Conservation (phyloP, 1,140 invertebrate genomes). For the Aradophagus sp. region DNA sequence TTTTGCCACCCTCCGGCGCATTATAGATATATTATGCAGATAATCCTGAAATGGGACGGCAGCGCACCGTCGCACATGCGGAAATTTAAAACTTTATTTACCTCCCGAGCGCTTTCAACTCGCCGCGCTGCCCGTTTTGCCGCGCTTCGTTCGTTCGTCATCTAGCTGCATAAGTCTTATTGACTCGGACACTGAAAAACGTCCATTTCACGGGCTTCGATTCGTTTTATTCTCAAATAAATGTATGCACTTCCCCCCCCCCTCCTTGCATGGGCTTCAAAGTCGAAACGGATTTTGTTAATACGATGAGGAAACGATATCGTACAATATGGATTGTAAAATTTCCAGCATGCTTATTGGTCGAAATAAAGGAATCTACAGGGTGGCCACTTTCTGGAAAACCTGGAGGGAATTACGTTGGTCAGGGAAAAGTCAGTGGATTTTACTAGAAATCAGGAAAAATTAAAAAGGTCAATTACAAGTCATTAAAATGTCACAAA, state of each 20-base stretch:
- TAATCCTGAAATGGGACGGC: slow-evolving; percentile 62
- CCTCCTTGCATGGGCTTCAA: background rate
- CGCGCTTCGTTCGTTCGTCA: slow-evolving; percentile 53
- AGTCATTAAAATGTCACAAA: too few relatives aligned
- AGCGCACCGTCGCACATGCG: slow-evolving; percentile 56
- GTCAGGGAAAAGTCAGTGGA: too few relatives aligned
- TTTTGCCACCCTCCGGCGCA: slow-evolving; percentile 65
- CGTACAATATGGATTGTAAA: too few relatives aligned
- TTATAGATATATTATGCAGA: slow-evolving; percentile 67
- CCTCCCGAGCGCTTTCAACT: slow-evolving; percentile 63
- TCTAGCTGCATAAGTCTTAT: slow-evolving; percentile 41
- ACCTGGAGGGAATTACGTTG: too few relatives aligned
- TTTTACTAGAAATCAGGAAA: too few relatives aligned
- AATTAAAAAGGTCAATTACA: too few relatives aligned
- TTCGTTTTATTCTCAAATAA: slow-evolving; percentile 39
- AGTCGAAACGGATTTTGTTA: too few relatives aligned
- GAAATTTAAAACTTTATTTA: slow-evolving; percentile 75
- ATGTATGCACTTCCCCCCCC: too few relatives aligned
- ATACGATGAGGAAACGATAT: too few relatives aligned
- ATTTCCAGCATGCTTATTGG: too few relatives aligned
- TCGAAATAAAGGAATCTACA: too few relatives aligned
- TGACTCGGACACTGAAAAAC: slow-evolving; percentile 51
- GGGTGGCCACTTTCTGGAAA: too few relatives aligned
- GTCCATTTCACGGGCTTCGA: slow-evolving; percentile 16
- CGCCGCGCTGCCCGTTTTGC: slow-evolving; percentile 39